Conservation (phyloP, 2,113 vertebrate species). For the Lasiurus borealis region DNA sequence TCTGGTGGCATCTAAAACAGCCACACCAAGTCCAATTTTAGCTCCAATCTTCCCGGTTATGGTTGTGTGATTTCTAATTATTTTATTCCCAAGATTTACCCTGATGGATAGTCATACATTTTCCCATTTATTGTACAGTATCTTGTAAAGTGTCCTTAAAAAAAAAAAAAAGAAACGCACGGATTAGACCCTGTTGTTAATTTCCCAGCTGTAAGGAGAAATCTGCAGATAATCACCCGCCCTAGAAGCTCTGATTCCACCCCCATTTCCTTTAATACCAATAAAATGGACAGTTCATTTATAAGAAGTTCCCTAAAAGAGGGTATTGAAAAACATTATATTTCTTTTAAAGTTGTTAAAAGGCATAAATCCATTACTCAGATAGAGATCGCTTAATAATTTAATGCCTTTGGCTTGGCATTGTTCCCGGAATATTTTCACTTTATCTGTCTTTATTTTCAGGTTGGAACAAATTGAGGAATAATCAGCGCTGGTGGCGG, state of each 20-base stretch:
- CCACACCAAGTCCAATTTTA: slow-evolving; percentile 86
- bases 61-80: slow-evolving; percentile 90
- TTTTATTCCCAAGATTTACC: slow-evolving; percentile 86
- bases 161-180: slow-evolving; percentile 83
- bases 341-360: slow-evolving; percentile 86
- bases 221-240: slow-evolving; percentile 76
- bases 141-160: slow-evolving; percentile 83
- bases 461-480: slow-evolving; percentile 84
- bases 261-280: slow-evolving; percentile 81
- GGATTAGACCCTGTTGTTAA: slow-evolving; percentile 83
- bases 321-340: slow-evolving; percentile 72
- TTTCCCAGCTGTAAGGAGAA: slow-evolving; percentile 82
- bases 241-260: slow-evolving; percentile 69
- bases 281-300: slow-evolving; percentile 83
- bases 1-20: slow-evolving; percentile 75
- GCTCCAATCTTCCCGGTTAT: slow-evolving; percentile 85
- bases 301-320: slow-evolving; percentile 80
- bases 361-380: slow-evolving; percentile 85
- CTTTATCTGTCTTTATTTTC: slow-evolving; percentile 88
- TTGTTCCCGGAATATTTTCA: slow-evolving; percentile 85
- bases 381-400: slow-evolving; percentile 86
- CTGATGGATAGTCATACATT: slow-evolving; percentile 86
- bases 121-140: slow-evolving; percentile 79
- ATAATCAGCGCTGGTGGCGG: slow-evolving; percentile 58
- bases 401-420: slow-evolving; percentile 86